Evolutionary conservation across 2,797 vertebrate genomes (phyloP).

Genomic region (Merluccius polli): DNA sequence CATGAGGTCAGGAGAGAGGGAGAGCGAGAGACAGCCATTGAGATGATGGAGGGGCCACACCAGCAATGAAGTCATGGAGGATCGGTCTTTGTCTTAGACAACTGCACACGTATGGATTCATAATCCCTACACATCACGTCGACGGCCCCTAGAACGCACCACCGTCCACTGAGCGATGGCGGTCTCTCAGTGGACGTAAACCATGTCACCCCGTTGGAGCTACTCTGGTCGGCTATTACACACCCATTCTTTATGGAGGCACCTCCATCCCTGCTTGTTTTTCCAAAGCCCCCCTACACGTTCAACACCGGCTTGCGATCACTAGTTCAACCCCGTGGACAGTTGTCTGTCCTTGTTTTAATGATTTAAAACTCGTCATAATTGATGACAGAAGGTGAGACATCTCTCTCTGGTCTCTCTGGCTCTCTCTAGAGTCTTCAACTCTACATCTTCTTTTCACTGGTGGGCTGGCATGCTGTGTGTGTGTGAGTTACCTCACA

Average conservation of each 20-base stretch:
- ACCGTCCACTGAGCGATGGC: neutral
- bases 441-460: neutral
- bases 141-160: neutral
- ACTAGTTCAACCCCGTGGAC: no score
- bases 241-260: neutral
- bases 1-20: neutral
- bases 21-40: neutral
- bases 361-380: conserved; percentile 15
- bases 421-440: no score
- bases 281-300: no score
- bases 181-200: neutral
- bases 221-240: neutral
- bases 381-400: neutral
- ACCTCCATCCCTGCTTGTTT: neutral
- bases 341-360: neutral
- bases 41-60: neutral
- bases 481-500: neutral
- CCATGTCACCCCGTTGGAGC: neutral
- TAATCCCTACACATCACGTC: neutral
- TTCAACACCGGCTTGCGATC: no score
- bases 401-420: neutral
- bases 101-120: neutral
- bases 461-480: no score
- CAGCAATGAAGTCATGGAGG: neutral
- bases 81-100: neutral